Evolutionary conservation across 2,113 vertebrate species (phyloP).

Genomic region (Xenotilapia flavipinnis): DNA sequence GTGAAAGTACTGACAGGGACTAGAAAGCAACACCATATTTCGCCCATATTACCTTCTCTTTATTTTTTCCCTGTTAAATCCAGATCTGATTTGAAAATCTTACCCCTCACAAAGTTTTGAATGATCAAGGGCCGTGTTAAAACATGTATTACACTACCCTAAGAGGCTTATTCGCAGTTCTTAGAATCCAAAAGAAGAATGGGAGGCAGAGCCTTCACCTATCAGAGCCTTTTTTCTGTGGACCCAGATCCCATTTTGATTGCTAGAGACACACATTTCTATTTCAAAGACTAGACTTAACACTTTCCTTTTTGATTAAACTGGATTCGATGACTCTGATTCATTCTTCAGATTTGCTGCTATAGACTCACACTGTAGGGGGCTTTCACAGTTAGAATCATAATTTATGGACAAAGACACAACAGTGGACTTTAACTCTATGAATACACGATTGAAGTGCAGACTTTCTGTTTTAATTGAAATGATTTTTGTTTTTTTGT

Average conservation of each 20-base stretch:
- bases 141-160: not conserved
- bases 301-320: not conserved
- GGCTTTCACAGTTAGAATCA: not conserved
- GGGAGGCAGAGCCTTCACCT: not conserved
- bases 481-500: no score
- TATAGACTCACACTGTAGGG: not conserved
- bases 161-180: not conserved
- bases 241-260: not conserved
- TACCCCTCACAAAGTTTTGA: not conserved
- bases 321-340: accelerated
- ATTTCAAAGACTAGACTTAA: not conserved
- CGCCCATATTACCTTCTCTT: accelerated
- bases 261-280: accelerated
- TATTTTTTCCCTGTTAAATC: not conserved
- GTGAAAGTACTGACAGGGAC: not conserved
- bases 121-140: not conserved
- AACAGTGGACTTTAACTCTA: not conserved
- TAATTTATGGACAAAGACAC: not conserved
- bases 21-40: not conserved
- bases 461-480: not conserved
- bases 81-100: not conserved
- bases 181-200: not conserved
- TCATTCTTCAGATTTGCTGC: not conserved
- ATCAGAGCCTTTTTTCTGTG: accelerated
- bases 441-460: accelerated